phyloP scores from a whole-genome alignment of 2,113 vertebrate species.

The Ia io region DNA sequence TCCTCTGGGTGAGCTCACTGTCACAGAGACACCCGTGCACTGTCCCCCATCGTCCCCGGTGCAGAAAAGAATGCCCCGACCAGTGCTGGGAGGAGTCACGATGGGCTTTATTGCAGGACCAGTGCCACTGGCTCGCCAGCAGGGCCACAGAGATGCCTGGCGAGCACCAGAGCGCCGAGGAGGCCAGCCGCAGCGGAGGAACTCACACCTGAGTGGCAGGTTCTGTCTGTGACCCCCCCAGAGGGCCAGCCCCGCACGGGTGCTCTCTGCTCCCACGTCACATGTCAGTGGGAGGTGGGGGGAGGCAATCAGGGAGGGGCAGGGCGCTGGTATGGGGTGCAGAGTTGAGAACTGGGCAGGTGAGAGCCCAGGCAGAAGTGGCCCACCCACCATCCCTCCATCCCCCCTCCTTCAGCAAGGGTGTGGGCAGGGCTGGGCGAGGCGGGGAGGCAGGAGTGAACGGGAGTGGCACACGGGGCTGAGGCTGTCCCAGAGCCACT shows the following conservation, averaged over 20 bases:
- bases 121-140: accelerated
- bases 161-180: neutral
- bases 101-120: neutral
- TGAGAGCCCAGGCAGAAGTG: neutral
- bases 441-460: neutral
- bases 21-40: neutral
- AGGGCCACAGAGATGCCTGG: neutral
- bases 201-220: neutral
- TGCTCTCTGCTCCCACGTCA: neutral
- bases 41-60: neutral
- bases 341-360: neutral
- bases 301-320: too few species aligned
- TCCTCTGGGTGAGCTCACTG: neutral
- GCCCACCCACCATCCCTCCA: accelerated
- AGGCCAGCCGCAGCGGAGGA: accelerated
- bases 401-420: too few species aligned
- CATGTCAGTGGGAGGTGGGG: too few species aligned
- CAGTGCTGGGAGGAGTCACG: neutral
- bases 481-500: neutral
- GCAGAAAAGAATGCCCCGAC: neutral
- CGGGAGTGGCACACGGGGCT: neutral
- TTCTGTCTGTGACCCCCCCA: too few species aligned
- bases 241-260: accelerated
- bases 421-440: neutral
- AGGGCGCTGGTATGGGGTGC: neutral